These are phyloP conservation scores for Peromyscus eremicus DNA, from an alignment of 2,797 vertebrate species.

Conservation along the genomic window DNA sequence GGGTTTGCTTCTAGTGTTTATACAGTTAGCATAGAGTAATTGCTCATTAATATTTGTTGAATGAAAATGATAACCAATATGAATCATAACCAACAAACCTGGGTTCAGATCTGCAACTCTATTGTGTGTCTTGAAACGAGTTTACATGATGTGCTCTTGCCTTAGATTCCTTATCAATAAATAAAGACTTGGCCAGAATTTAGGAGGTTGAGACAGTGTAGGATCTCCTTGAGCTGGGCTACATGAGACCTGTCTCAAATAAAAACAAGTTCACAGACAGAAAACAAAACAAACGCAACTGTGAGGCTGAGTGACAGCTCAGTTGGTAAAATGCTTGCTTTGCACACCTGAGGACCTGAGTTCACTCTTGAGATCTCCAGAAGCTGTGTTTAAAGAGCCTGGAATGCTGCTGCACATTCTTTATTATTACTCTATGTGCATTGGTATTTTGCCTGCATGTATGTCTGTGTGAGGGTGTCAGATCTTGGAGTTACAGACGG, in stretches of 20 bases:
- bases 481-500: no score
- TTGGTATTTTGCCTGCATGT: no score
- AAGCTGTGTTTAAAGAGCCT: background rate
- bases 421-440: no score
- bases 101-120: conserved; percentile 28
- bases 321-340: background rate
- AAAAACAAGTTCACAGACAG: background rate
- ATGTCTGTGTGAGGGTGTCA: no score
- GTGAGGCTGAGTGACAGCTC: background rate
- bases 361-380: background rate
- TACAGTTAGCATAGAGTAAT: background rate
- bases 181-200: background rate
- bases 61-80: conserved; percentile 15
- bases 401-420: background rate
- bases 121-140: conserved; percentile 48
- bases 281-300: background rate
- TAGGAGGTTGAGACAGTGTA: background rate
- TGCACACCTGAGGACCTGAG: background rate
- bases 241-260: background rate
- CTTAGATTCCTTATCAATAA: background rate
- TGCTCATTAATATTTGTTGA: conserved; percentile 35
- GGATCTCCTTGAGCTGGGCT: background rate
- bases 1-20: background rate
- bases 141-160: background rate
- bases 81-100: conserved; percentile 31